phyloP scores from a whole-genome alignment of 2,888 invertebrate genomes.

The Rosalia funebris region DNA sequence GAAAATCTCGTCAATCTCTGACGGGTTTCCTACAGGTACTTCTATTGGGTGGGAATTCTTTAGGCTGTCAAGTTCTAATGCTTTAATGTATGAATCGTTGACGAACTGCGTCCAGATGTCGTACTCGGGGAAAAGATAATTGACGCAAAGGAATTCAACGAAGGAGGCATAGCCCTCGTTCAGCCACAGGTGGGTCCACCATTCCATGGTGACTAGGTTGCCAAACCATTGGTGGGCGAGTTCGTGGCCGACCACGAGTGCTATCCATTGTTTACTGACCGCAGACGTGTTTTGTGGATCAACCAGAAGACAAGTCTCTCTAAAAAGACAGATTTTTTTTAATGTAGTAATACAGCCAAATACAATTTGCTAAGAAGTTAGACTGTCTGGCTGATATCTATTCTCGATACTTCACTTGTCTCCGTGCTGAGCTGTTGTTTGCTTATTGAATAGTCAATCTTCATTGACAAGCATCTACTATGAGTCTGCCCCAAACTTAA shows the following conservation, averaged over 20 bases:
- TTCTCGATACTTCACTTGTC: too few species aligned
- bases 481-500: too few species aligned
- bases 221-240: conserved; percentile 99
- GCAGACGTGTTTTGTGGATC: conserved; percentile 92
- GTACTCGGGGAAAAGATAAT: conserved; percentile 92
- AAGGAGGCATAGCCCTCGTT: conserved; percentile 92
- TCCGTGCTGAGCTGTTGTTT: too few species aligned
- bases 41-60: conserved; percentile 97
- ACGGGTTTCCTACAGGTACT: conserved; percentile 92
- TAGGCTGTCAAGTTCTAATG: conserved; percentile 86
- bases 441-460: too few species aligned
- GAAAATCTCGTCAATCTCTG: conserved; percentile 97
- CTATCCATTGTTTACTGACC: conserved; percentile 84
- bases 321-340: too few species aligned
- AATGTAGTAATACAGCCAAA: too few species aligned
- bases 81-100: conserved; percentile 85
- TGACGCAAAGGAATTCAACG: conserved; percentile 94
- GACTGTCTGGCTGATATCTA: too few species aligned
- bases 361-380: too few species aligned
- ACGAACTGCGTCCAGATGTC: conserved; percentile 98
- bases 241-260: conserved; percentile 91
- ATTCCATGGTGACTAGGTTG: conserved; percentile 97
- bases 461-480: too few species aligned
- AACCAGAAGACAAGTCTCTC: conserved; percentile 90
- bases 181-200: conserved; percentile 97